Conservation (phyloP, 1,140 invertebrate species). For the Calliopsis andreniformis region DNA sequence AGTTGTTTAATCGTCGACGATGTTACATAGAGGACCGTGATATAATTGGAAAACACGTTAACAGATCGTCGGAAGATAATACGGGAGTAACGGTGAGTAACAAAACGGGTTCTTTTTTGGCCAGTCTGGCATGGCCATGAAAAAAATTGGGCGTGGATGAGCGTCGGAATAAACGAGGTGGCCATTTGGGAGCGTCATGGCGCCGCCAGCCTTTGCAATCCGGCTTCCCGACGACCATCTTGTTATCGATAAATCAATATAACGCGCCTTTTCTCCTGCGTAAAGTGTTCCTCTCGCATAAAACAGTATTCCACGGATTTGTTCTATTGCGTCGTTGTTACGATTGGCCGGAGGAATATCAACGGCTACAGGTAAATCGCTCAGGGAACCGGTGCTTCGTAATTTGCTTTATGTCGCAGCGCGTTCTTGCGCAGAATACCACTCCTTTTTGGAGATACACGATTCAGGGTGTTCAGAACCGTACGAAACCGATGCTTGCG, state of each 20-base stretch:
- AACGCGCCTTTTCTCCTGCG: conserved; percentile 52
- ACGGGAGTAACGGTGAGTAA: conserved; percentile 57
- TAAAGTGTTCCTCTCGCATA: conserved; percentile 34
- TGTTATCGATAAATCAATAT: conserved; percentile 75
- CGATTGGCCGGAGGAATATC: conserved; percentile 33
- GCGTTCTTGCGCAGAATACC: conserved; percentile 46
- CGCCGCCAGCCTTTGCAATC: conserved; percentile 68
- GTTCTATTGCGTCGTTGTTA: conserved; percentile 33
- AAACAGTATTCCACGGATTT: conserved; percentile 42
- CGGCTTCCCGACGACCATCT: conserved; percentile 73
- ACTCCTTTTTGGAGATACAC: conserved; percentile 26
- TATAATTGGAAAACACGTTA: conserved; percentile 51
- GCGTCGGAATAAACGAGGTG: conserved; percentile 50
- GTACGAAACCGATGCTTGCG: conserved; percentile 21
- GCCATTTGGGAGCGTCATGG: conserved; percentile 66
- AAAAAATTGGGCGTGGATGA: conserved; percentile 44
- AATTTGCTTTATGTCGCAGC: conserved; percentile 46
- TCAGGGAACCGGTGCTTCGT: conserved; percentile 41
- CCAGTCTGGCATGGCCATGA: conserved; percentile 19
- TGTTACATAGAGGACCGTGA: conserved; percentile 52
- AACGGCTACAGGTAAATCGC: conserved; percentile 47
- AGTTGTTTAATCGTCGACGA: conserved; percentile 55
- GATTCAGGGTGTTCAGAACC: conserved; percentile 14
- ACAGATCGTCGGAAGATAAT: conserved; percentile 61
- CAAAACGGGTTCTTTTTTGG: conserved; percentile 39